These are phyloP conservation scores for Gastrophysa polygoni DNA, from an alignment of 2,888 invertebrate genomes.

Conservation along the genomic window DNA sequence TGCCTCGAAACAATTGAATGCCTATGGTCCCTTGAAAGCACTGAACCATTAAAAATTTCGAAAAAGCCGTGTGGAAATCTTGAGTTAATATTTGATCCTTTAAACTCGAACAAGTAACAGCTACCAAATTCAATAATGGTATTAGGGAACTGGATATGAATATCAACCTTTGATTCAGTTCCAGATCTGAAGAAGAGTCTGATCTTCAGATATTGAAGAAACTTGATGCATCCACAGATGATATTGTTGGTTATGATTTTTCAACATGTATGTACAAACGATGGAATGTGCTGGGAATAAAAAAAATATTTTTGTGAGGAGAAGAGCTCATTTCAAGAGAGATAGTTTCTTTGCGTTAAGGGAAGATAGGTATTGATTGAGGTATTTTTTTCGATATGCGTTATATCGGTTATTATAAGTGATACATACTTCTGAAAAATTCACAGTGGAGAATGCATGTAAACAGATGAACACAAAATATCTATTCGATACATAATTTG, in stretches of 20 bases:
- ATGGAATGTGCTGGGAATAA: background rate
- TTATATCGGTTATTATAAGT: background rate
- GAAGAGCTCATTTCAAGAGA: background rate
- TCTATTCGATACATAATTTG: background rate
- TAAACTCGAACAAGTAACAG: no score
- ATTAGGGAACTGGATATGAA: no score
- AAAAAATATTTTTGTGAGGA: conserved; percentile 1
- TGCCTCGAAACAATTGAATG: background rate
- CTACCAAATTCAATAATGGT: no score
- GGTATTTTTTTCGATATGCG: background rate
- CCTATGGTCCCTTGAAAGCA: background rate
- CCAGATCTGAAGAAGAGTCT: no score
- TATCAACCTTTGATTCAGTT: no score
- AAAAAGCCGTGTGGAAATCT: no score
- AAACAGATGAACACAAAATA: background rate
- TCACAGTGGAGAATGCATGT: background rate
- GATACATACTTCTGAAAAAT: background rate
- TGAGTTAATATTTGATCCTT: no score
- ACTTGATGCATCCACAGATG: no score
- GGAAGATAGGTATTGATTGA: background rate
- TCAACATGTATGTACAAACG: no score
- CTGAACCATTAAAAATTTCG: background rate
- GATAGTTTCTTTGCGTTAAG: background rate
- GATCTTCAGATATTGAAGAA: no score
- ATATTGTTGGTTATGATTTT: no score